Evolutionary conservation across 1,140 invertebrate species (phyloP).

Genomic region (Drosophila sproati): DNA sequence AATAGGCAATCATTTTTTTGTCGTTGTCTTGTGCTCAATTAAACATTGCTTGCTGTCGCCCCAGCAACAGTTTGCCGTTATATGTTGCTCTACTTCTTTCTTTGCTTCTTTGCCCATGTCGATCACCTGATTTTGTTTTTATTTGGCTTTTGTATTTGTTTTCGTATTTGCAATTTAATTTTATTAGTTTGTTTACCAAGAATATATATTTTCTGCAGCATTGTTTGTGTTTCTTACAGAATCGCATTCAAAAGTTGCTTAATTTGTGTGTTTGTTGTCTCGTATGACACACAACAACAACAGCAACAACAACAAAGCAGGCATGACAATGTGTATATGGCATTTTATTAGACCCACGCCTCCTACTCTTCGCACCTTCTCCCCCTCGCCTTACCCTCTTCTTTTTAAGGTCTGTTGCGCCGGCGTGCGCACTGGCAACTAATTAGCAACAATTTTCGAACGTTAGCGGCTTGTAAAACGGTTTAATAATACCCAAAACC

Average conservation of each 20-base stretch:
- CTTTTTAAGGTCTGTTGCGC: slow-evolving; percentile 76
- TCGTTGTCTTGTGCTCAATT: too few relatives aligned
- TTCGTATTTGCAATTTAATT: neutral
- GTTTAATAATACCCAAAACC: slow-evolving; percentile 62
- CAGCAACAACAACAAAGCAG: neutral
- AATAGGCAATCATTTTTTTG: too few relatives aligned
- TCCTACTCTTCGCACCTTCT: neutral
- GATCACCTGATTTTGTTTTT: neutral
- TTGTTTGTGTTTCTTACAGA: neutral
- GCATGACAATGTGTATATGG: slow-evolving; percentile 14
- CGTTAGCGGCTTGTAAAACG: slow-evolving; percentile 81
- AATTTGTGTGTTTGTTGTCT: slow-evolving; percentile 12
- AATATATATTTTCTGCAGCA: too few relatives aligned
- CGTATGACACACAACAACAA: slow-evolving; percentile 35
- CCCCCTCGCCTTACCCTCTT: slow-evolving; percentile 3
- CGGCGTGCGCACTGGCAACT: slow-evolving; percentile 74
- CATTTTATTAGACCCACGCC: slow-evolving; percentile 34
- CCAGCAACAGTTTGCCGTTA: too few relatives aligned
- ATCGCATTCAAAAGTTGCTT: slow-evolving; percentile 7
- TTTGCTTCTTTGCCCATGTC: too few relatives aligned
- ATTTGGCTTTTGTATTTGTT: neutral
- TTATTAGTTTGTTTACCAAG: neutral
- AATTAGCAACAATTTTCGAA: slow-evolving; percentile 80
- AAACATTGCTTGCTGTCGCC: too few relatives aligned
- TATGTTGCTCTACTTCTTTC: too few relatives aligned